Evolutionary conservation across 64 coral and sea anemone genomes (phyloP).

Genomic region (Trachythela sp.): DNA sequence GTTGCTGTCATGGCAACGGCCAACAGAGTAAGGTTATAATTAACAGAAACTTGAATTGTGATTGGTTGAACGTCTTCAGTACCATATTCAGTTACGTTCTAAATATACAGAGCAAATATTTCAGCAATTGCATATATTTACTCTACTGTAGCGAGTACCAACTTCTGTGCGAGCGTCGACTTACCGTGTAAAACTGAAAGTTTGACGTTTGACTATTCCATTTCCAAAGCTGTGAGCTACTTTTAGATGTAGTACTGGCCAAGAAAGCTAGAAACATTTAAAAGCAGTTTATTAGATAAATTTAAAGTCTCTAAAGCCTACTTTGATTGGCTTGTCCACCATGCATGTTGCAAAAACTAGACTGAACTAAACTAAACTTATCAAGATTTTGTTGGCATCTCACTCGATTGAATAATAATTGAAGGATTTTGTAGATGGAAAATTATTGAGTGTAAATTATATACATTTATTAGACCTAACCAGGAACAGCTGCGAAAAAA

Average conservation of each 20-base stretch:
- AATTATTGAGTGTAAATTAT: no score
- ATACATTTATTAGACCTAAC: no score
- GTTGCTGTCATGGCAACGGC: conserved; percentile 52
- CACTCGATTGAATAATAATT: no score
- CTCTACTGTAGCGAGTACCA: not conserved
- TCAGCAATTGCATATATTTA: not conserved
- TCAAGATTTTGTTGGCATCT: no score
- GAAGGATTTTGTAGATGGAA: no score
- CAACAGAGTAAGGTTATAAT: conserved; percentile 47
- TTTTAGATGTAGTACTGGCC: not conserved
- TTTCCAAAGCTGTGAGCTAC: not conserved
- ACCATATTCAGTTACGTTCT: conserved; percentile 61
- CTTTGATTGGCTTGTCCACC: no score
- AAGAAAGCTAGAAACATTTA: not conserved
- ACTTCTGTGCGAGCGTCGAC: not conserved
- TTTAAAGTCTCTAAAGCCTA: no score
- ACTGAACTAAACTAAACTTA: no score
- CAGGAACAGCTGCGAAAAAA: no score
- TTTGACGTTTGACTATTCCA: not conserved
- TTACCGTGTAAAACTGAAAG: not conserved
- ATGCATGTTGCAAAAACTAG: no score
- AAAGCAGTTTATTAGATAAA: no score
- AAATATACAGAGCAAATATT: not conserved
- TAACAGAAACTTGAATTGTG: conserved; percentile 49
- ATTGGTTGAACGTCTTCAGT: conserved; percentile 56